These are phyloP conservation scores for Periphyllus acericola DNA, from an alignment of 2,888 invertebrate species.

Conservation along the genomic window DNA sequence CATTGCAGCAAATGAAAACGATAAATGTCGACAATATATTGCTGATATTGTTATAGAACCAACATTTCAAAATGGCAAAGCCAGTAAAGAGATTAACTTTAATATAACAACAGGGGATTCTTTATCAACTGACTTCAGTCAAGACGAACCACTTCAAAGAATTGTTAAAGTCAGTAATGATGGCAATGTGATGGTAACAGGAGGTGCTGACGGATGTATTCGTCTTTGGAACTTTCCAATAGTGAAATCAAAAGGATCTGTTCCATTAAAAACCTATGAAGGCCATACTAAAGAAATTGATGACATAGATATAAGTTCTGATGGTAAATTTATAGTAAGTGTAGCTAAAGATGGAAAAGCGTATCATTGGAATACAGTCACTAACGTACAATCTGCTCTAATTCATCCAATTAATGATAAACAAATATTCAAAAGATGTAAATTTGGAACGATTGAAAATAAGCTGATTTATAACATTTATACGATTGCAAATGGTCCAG, in stretches of 20 bases:
- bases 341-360: slow-evolving; percentile 89
- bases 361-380: slow-evolving; percentile 78
- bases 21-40: slow-evolving; percentile 85
- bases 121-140: slow-evolving; percentile 47
- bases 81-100: slow-evolving; percentile 45
- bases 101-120: slow-evolving; percentile 31
- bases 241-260: slow-evolving; percentile 76
- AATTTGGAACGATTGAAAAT: slow-evolving; percentile 39
- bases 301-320: slow-evolving; percentile 89
- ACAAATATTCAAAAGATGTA: slow-evolving; percentile 55
- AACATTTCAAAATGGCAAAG: slow-evolving; percentile 30
- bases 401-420: slow-evolving; percentile 40
- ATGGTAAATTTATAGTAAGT: slow-evolving; percentile 77
- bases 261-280: slow-evolving; percentile 68
- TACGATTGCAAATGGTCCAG: slow-evolving; percentile 40
- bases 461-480: slow-evolving; percentile 33
- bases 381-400: slow-evolving; percentile 41
- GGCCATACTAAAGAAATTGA: slow-evolving; percentile 93
- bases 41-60: slow-evolving; percentile 51
- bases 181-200: slow-evolving; percentile 86
- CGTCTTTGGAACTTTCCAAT: slow-evolving; percentile 90
- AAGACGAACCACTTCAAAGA: slow-evolving; percentile 83
- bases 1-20: slow-evolving; percentile 91
- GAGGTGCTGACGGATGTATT: slow-evolving; percentile 88
- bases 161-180: slow-evolving; percentile 83